Base-by-base conservation (phyloP, 1,140 invertebrate species). In the Drosophila burlai region DNA sequence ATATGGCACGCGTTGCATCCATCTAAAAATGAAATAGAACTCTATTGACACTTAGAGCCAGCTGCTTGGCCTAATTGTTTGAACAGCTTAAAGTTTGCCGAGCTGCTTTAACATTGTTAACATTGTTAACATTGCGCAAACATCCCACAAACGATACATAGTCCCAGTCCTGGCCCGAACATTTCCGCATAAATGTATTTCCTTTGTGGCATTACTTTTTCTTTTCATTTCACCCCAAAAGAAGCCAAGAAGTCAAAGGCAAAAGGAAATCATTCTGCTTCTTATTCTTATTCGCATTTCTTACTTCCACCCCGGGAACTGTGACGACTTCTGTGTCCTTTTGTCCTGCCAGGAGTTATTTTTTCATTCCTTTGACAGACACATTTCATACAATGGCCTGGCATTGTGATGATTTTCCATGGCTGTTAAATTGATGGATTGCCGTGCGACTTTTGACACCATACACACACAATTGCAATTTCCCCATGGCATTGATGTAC, bases 351-450 rank as follows among this genome's bases (percentile, higher is more conserved):
- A 8, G 21, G 40, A 69, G 67, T 57, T 69, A 54, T 71, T 68
- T 36, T 69, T 52, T 57, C 62, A 66, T 50, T 76, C 43, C 46
- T 72, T 71, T 74, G 68, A 63, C 67, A 57, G 65, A 75, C 72
- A 75, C 54, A 87, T 87, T 87, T 84, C 76, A 60, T 78, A 75
- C 81, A 83, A 89, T 89, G 73, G 80, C 54, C 31, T 63, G 76
- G 77, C 65, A 84, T 62, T 68, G 85, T 89, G 85, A 72, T 57
- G 85, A 89, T 89, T 89, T 81, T 81, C 66, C 69, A 76, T 81
- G 81, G 84, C 75, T 90, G 78, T 89, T 90, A 90, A 85, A 89
- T 90, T 89, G 85, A 89, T 89, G 79, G 85, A 89, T 89, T 90
- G 76, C 85, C 79, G 62, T 89, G 85, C 85, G 85, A 89, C 81